Conservation (phyloP, 2,797 vertebrate species). For the Cheirogaleus major region DNA sequence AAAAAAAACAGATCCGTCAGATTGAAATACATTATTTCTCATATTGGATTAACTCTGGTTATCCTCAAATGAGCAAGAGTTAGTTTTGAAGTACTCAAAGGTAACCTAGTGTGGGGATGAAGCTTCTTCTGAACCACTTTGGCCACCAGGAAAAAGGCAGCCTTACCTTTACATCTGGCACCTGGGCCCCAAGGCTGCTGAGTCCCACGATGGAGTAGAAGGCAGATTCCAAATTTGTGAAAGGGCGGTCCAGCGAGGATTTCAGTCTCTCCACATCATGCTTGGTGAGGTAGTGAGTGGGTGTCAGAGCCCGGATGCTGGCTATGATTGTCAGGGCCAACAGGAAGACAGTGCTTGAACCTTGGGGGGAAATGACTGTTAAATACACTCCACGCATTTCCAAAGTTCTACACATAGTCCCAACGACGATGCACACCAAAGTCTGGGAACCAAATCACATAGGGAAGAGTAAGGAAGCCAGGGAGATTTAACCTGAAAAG, state of each 20-base stretch:
- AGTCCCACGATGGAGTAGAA: constrained; percentile 94
- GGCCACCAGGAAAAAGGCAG: neutral
- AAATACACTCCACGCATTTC: neutral
- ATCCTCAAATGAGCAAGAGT: neutral
- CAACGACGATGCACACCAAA: neutral
- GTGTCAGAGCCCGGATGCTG: constrained; percentile 88
- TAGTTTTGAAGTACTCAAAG: neutral
- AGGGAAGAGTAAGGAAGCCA: neutral
- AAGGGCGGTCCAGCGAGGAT: constrained; percentile 88
- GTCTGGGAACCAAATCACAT: neutral
- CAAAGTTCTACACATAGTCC: neutral
- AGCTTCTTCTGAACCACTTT: neutral
- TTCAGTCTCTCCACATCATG: constrained; percentile 92
- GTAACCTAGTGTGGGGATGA: neutral
- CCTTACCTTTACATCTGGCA: constrained; percentile 91
- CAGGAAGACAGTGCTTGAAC: constrained; percentile 85
- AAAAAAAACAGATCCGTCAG: neutral
- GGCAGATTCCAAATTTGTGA: constrained; percentile 90
- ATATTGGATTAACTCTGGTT: neutral
- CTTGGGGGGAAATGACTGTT: constrained; percentile 69
- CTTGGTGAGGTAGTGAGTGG: constrained; percentile 91
- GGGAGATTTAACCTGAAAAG: neutral
- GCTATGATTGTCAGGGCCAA: constrained; percentile 86
- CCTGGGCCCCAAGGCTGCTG: constrained; percentile 87
- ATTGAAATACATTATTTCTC: neutral